Conservation (phyloP, 2,113 vertebrate genomes). For the Leptocoma aspasia region DNA sequence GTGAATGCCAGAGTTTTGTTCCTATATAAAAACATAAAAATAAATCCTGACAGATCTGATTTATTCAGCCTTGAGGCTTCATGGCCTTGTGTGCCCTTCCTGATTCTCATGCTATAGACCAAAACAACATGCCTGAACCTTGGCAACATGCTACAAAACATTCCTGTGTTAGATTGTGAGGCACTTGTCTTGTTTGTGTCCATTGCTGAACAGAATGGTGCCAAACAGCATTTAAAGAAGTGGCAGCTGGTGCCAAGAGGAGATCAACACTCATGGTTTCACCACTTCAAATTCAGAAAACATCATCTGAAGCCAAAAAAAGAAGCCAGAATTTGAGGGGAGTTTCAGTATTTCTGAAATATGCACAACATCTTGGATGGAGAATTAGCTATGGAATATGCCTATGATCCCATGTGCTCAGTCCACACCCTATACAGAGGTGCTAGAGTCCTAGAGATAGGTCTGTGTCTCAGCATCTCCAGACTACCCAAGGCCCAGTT, state of each 20-base stretch:
- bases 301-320: background rate
- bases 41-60: background rate
- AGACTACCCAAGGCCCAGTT: background rate
- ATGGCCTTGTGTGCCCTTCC: background rate
- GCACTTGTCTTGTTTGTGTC: background rate
- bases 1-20: background rate
- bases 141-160: slow-evolving; percentile 7
- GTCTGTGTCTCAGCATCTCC: background rate
- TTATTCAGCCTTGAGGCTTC: slow-evolving; percentile 8
- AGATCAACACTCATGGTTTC: background rate
- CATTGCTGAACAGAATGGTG: background rate
- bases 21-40: background rate
- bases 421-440: background rate
- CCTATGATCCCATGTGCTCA: background rate
- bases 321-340: background rate
- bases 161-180: background rate
- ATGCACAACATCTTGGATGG: background rate
- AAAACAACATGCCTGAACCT: slow-evolving; percentile 7
- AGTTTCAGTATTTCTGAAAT: background rate
- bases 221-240: background rate
- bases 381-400: background rate
- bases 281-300: background rate
- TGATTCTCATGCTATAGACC: slow-evolving; percentile 20
- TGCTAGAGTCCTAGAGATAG: background rate
- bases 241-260: background rate